Evolutionary conservation across 2,888 invertebrate species (phyloP).

Genomic region (Catocala fraxini): DNA sequence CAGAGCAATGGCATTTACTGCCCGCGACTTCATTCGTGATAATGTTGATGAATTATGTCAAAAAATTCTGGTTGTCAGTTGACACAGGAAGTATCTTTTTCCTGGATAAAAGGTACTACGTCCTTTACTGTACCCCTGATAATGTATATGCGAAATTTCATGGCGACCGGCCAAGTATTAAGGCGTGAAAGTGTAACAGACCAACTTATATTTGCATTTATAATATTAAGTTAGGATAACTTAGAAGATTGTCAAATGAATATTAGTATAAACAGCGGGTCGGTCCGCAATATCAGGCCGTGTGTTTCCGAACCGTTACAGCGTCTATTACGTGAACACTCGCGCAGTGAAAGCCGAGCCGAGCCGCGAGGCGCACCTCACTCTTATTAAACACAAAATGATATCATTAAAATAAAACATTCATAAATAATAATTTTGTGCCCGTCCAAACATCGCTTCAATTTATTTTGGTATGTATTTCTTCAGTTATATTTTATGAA

Average conservation of each 20-base stretch:
- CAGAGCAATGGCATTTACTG: no score
- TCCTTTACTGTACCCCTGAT: no score
- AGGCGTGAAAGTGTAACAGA: no score
- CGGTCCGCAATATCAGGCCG: constrained; percentile 36
- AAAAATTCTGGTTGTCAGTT: no score
- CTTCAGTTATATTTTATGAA: not conserved
- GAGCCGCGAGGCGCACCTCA: constrained; percentile 53
- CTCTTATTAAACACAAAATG: constrained; percentile 46
- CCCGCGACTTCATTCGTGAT: no score
- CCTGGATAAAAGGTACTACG: no score
- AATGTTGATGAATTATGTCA: no score
- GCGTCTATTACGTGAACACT: constrained; percentile 60
- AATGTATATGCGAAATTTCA: no score
- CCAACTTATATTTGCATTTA: no score
- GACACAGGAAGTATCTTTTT: no score
- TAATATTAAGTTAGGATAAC: no score
- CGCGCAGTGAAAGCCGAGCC: constrained; percentile 72
- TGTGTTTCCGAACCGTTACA: constrained; percentile 60
- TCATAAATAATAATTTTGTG: constrained; percentile 9
- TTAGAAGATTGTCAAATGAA: not conserved
- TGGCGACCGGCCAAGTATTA: no score
- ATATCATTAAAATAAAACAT: constrained; percentile 40
- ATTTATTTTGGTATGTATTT: constrained; percentile 22
- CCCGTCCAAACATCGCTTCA: constrained; percentile 11
- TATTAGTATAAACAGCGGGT: constrained; percentile 5